phyloP scores from a whole-genome alignment of 2,797 vertebrate species.

The Lerista edwardsae region DNA sequence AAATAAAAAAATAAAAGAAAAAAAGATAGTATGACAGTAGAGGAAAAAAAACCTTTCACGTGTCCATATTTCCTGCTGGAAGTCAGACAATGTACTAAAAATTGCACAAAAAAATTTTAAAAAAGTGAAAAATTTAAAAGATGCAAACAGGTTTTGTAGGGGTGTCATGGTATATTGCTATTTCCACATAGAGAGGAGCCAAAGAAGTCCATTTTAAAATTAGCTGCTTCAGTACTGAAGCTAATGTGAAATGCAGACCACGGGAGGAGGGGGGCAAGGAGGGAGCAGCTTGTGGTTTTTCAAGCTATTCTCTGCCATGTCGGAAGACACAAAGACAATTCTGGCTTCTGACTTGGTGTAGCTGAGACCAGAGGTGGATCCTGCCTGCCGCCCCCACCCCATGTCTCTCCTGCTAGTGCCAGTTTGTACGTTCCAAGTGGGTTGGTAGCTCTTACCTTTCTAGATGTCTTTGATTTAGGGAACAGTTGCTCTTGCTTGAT shows the following conservation, averaged over 20 bases:
- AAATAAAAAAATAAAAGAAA: conserved; percentile 14
- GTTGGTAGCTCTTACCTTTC: conserved; percentile 60
- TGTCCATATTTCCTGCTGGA: conserved; percentile 83
- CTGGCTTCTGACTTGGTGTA: conserved; percentile 31
- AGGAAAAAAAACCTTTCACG: conserved; percentile 77
- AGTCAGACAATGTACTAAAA: conserved; percentile 79
- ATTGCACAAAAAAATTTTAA: conserved; percentile 75
- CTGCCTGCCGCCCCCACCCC: background rate
- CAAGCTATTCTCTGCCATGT: conserved; percentile 44
- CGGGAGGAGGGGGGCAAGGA: background rate
- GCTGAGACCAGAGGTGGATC: conserved; percentile 54
- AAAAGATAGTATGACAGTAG: conserved; percentile 75
- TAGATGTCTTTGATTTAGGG: conserved; percentile 49
- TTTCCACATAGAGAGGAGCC: conserved; percentile 83
- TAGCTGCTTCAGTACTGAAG: conserved; percentile 62
- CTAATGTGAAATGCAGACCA: conserved; percentile 57
- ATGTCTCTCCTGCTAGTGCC: conserved; percentile 57
- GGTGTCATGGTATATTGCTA: conserved; percentile 81
- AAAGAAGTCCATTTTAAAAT: conserved; percentile 78
- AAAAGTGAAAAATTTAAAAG: conserved; percentile 70
- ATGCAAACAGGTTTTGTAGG: conserved; percentile 83
- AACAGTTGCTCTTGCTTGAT: conserved; percentile 71
- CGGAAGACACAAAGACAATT: background rate
- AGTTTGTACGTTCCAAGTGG: conserved; percentile 67
- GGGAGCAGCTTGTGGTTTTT: conserved; percentile 47